Conservation (phyloP, 2,888 invertebrate species). For the Troilus luridus region DNA sequence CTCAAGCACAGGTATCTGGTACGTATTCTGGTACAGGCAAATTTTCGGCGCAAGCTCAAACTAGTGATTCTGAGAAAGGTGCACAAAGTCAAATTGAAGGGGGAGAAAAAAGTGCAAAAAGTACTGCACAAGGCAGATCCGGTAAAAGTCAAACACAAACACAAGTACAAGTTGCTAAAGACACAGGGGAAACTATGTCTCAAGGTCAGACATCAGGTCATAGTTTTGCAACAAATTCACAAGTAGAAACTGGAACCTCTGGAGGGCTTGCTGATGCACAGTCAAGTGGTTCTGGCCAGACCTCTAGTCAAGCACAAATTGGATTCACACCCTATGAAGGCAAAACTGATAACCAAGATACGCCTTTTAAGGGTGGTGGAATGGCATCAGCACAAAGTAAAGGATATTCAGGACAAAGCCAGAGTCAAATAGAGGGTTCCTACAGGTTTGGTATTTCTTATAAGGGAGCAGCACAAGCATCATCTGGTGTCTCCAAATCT, state of each 20-base stretch:
- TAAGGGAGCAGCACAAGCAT: constrained; percentile 86
- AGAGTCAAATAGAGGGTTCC: constrained; percentile 86
- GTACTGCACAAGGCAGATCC: constrained; percentile 83
- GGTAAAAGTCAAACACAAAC: constrained; percentile 84
- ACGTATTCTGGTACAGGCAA: constrained; percentile 83
- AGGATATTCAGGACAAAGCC: constrained; percentile 82
- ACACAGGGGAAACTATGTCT: constrained; percentile 83
- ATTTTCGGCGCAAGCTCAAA: constrained; percentile 76
- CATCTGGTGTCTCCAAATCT: constrained; percentile 73
- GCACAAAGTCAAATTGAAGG: constrained; percentile 66
- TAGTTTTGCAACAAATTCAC: constrained; percentile 83
- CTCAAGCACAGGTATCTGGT: constrained; percentile 85
- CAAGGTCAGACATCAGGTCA: constrained; percentile 81
- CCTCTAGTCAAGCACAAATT: constrained; percentile 90
- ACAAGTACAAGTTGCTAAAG: constrained; percentile 83
- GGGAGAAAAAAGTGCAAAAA: constrained; percentile 77
- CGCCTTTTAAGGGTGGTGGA: constrained; percentile 82
- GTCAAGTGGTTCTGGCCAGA: constrained; percentile 86
- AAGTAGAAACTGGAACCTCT: constrained; percentile 85
- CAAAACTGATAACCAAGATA: constrained; percentile 72
- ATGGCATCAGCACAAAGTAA: constrained; percentile 85
- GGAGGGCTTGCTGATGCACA: constrained; percentile 90
- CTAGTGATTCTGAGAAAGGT: constrained; percentile 66
- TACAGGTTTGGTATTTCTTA: constrained; percentile 84
- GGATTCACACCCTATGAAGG: constrained; percentile 84